A percentile compares a stretch with the other conserved stretches of the same genome.
phyloP scores from a whole-genome alignment of 2,888 invertebrate genomes.

The Apodemia mormo region DNA sequence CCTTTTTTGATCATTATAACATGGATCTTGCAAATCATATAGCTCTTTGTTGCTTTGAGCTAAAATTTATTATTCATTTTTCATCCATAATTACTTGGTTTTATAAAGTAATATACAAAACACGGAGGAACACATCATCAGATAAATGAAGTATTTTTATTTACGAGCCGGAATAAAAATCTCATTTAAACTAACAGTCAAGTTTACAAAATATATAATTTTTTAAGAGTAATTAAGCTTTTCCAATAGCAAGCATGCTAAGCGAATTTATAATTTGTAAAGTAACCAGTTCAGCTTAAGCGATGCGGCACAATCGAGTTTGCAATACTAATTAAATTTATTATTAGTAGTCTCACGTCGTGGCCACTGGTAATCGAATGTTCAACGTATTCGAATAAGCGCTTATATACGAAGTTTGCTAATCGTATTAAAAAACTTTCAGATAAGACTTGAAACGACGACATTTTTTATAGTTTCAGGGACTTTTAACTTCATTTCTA shows the following conservation, averaged over 20 bases:
- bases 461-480: background rate
- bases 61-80: too few species aligned
- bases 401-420: slow-evolving; percentile 6
- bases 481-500: background rate
- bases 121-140: too few species aligned
- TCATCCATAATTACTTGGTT: too few species aligned
- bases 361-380: slow-evolving; percentile 12
- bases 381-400: slow-evolving; percentile 10
- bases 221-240: background rate
- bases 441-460: background rate
- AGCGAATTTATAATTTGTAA: background rate
- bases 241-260: background rate
- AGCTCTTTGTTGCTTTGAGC: too few species aligned
- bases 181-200: background rate
- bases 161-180: too few species aligned
- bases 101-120: too few species aligned
- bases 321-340: slow-evolving; percentile 15
- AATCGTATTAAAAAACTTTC: slow-evolving; percentile 1
- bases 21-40: too few species aligned
- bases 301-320: slow-evolving; percentile 1
- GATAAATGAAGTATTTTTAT: too few species aligned
- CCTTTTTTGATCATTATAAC: too few species aligned
- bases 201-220: background rate
- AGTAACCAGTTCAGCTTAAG: background rate
- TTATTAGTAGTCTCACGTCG: slow-evolving; percentile 12